Percentiles rank a stretch among this genome's conserved stretches.
phyloP scores from a whole-genome alignment of 2,113 vertebrate genomes.

The Muscicapa adusta region DNA sequence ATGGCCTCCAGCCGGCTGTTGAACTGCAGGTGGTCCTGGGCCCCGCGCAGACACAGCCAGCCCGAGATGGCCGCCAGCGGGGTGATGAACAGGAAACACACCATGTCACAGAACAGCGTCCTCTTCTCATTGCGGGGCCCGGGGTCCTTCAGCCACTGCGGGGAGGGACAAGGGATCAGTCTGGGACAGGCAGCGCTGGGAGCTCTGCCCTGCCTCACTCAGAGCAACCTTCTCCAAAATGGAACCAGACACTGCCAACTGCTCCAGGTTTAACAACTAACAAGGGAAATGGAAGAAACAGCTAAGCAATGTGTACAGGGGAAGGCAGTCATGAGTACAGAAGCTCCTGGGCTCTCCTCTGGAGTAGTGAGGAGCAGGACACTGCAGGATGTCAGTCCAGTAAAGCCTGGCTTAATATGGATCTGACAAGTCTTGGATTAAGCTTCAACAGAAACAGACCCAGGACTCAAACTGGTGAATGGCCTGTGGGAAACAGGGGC shows the following conservation, averaged over 20 bases:
- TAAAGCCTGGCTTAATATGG: not conserved
- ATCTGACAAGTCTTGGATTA: not conserved
- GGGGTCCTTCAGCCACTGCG: slow-evolving; percentile 90
- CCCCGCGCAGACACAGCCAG: slow-evolving; percentile 92
- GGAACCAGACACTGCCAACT: not conserved
- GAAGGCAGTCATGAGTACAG: not conserved
- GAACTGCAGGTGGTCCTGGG: slow-evolving; percentile 91
- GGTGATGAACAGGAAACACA: slow-evolving; percentile 95
- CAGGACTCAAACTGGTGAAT: not conserved
- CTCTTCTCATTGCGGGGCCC: slow-evolving; percentile 92
- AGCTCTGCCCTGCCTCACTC: not conserved
- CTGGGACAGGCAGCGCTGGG: fast-evolving
- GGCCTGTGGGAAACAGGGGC: not conserved
- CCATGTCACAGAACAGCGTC: slow-evolving; percentile 93
- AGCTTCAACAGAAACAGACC: not conserved
- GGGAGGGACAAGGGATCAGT: not conserved
- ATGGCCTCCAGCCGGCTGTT: slow-evolving; percentile 92
- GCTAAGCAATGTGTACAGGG: not conserved
- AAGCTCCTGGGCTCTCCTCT: not conserved
- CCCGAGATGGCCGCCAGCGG: slow-evolving; percentile 91
- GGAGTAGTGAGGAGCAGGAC: not conserved
- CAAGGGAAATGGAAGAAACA: not conserved
- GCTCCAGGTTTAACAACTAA: not conserved
- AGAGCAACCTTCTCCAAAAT: not conserved
- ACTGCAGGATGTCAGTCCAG: not conserved